These are phyloP conservation scores for Sebastes itinus DNA, from an alignment of 2,797 vertebrate genomes.

Conservation along the genomic window DNA sequence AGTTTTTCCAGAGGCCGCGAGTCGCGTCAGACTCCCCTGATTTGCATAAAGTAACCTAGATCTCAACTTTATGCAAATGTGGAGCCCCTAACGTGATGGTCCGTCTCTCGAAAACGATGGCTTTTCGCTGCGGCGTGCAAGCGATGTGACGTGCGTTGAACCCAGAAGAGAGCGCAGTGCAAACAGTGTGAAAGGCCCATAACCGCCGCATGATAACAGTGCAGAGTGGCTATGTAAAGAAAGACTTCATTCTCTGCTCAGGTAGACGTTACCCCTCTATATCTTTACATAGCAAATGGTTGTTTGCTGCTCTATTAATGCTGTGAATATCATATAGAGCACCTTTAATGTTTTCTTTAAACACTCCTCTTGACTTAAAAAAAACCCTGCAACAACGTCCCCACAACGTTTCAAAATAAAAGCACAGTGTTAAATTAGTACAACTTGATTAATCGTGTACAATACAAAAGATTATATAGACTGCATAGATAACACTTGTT, in stretches of 20 bases:
- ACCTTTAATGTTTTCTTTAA: neutral
- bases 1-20: too few species aligned
- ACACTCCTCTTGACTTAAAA: neutral
- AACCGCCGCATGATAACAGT: too few species aligned
- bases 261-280: neutral
- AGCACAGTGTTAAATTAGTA: neutral
- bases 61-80: too few species aligned
- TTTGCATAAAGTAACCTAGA: too few species aligned
- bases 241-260: neutral
- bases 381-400: neutral
- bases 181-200: neutral
- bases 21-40: too few species aligned
- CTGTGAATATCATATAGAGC: neutral
- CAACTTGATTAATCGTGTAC: neutral
- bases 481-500: neutral
- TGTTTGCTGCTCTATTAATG: neutral
- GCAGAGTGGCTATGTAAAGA: neutral
- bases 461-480: neutral
- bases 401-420: neutral
- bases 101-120: too few species aligned
- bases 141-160: fast-evolving
- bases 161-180: too few species aligned
- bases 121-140: too few species aligned
- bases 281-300: neutral
- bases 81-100: too few species aligned